Conservation (phyloP, 2,888 invertebrate genomes). For the Eupithecia subumbrata region DNA sequence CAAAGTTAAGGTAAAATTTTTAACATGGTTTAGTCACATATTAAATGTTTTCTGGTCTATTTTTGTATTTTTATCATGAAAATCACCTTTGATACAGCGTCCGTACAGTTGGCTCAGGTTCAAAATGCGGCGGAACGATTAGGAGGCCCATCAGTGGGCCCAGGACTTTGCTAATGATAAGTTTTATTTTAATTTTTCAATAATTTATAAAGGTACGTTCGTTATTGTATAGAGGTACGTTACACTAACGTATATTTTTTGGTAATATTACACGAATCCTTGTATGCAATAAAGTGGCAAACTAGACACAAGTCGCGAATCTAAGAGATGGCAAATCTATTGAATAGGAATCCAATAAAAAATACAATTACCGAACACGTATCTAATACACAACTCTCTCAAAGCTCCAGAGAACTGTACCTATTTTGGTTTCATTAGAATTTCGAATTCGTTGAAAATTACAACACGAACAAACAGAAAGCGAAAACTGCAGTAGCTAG, state of each 20-base stretch:
- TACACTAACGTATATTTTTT: too few relatives aligned
- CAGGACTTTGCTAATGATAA: too few relatives aligned
- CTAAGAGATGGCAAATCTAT: not conserved
- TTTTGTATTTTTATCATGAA: not conserved
- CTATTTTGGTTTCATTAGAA: not conserved
- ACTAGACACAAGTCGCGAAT: not conserved
- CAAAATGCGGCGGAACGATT: not conserved
- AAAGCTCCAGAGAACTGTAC: not conserved
- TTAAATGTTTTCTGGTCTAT: not conserved
- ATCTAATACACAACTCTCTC: not conserved
- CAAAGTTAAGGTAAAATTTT: not conserved
- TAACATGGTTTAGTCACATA: not conserved
- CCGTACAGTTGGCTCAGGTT: not conserved
- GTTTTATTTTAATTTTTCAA: too few relatives aligned
- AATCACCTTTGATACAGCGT: not conserved
- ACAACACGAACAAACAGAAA: constrained; percentile 24
- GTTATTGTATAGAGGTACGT: too few relatives aligned
- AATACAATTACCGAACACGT: not conserved
- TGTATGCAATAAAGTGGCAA: not conserved
- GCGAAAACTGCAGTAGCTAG: constrained; percentile 10
- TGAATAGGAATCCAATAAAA: not conserved
- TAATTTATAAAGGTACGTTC: too few relatives aligned
- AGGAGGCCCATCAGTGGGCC: not conserved
- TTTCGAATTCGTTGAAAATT: constrained; percentile 4
- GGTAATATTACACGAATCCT: too few relatives aligned